Conservation (phyloP, 2,797 vertebrate species). For the Euphonia xanthogaster region DNA sequence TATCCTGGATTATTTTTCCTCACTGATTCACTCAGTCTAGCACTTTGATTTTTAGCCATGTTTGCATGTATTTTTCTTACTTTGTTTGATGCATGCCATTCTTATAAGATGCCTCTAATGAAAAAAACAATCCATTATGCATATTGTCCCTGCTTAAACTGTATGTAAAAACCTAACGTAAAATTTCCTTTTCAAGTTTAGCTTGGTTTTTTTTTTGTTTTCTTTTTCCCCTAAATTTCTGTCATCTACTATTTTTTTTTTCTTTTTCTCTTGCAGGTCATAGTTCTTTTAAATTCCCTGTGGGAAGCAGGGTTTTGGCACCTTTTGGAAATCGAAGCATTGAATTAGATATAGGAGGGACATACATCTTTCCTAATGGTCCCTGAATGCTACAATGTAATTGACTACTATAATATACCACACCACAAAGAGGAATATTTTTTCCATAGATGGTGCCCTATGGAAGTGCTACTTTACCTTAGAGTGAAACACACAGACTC, state of each 20-base stretch:
- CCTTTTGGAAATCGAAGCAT: background rate
- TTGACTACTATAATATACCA: background rate
- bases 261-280: background rate
- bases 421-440: background rate
- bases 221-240: background rate
- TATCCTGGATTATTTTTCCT: background rate
- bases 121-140: background rate
- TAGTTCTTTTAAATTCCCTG: background rate
- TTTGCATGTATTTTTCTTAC: background rate
- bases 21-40: background rate
- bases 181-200: background rate
- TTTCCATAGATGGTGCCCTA: background rate
- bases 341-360: background rate
- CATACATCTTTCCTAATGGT: background rate
- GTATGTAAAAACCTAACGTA: background rate
- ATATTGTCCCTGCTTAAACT: background rate
- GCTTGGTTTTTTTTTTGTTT: background rate
- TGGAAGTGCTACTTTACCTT: background rate
- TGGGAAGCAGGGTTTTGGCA: background rate
- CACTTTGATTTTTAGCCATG: background rate
- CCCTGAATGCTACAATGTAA: background rate
- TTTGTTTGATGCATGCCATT: background rate
- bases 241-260: background rate
- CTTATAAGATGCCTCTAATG: background rate
- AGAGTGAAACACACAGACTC: background rate